phyloP scores from a whole-genome alignment of 2,113 vertebrate species.

The Poeciliopsis retropinna region DNA sequence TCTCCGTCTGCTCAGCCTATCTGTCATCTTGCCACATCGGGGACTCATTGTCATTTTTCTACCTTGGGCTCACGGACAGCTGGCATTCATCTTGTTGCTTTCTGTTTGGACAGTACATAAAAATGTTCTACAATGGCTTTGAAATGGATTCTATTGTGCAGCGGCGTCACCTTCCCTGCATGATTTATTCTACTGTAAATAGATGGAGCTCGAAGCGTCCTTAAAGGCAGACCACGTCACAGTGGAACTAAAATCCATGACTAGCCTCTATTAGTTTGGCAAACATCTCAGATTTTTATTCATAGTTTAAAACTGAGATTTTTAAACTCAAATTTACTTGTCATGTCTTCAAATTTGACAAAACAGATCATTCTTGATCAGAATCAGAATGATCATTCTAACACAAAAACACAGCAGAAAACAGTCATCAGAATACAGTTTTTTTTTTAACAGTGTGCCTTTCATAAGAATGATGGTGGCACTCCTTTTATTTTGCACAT shows the following conservation, averaged over 20 bases:
- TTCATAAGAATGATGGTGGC: too few species aligned
- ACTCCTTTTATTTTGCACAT: too few species aligned
- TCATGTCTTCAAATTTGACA: too few species aligned
- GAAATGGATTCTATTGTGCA: conserved; percentile 15
- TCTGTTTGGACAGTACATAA: conserved; percentile 47
- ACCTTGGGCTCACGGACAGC: conserved; percentile 60
- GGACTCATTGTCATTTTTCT: conserved; percentile 54
- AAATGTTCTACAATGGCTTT: conserved; percentile 28
- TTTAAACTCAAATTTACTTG: too few species aligned
- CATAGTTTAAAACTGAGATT: not conserved
- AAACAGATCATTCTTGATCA: too few species aligned
- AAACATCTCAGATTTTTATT: not conserved
- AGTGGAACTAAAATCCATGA: not conserved
- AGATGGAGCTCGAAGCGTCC: not conserved
- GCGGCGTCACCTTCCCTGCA: not conserved
- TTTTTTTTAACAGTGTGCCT: too few species aligned
- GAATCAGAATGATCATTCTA: too few species aligned
- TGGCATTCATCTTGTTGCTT: conserved; percentile 70
- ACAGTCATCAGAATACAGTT: too few species aligned
- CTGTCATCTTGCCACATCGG: conserved; percentile 68
- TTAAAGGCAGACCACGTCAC: not conserved
- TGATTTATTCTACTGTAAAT: conserved; percentile 3
- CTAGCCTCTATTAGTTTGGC: not conserved
- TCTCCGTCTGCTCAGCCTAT: conserved; percentile 53
- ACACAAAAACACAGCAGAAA: too few species aligned